Evolutionary conservation across 2,113 vertebrate genomes (phyloP).

Genomic region (Oncorhynchus clarkii): DNA sequence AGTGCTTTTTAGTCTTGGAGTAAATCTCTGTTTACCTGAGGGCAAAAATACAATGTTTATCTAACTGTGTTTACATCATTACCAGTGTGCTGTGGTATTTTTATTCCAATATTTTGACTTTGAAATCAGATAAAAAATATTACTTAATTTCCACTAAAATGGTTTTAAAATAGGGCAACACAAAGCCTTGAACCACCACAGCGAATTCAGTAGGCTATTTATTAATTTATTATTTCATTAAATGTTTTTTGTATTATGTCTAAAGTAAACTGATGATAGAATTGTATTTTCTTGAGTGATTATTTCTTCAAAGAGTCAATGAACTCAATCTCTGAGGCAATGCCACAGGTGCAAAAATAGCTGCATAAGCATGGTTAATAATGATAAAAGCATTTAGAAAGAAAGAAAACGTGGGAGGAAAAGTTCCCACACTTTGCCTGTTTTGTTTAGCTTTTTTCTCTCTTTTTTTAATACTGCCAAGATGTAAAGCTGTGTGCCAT

Average conservation of each 20-base stretch:
- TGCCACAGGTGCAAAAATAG: slow-evolving; percentile 74
- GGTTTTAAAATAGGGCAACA: neutral
- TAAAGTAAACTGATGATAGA: slow-evolving; percentile 21
- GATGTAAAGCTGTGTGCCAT: slow-evolving; percentile 69
- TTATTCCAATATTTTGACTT: too few species aligned
- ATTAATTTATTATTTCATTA: slow-evolving; percentile 40
- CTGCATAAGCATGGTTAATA: slow-evolving; percentile 70
- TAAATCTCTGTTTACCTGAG: too few species aligned
- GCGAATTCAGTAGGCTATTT: too few species aligned
- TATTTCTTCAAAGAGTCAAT: slow-evolving; percentile 54
- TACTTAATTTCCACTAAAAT: too few species aligned
- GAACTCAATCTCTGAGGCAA: slow-evolving; percentile 53
- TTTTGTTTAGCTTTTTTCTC: slow-evolving; percentile 45
- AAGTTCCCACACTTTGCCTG: slow-evolving; percentile 73
- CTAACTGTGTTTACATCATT: too few species aligned
- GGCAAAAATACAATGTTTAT: too few species aligned
- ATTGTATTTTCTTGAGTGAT: slow-evolving; percentile 16
- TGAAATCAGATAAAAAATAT: too few species aligned
- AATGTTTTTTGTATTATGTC: slow-evolving; percentile 31
- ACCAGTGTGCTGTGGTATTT: too few species aligned
- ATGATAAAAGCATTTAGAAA: slow-evolving; percentile 68
- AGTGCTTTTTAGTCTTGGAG: too few species aligned
- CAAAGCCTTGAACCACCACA: neutral
- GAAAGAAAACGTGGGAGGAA: slow-evolving; percentile 64
- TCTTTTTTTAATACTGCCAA: slow-evolving; percentile 50